phyloP scores from a whole-genome alignment of 2,888 invertebrate species.

The Amaurobius ferox region DNA sequence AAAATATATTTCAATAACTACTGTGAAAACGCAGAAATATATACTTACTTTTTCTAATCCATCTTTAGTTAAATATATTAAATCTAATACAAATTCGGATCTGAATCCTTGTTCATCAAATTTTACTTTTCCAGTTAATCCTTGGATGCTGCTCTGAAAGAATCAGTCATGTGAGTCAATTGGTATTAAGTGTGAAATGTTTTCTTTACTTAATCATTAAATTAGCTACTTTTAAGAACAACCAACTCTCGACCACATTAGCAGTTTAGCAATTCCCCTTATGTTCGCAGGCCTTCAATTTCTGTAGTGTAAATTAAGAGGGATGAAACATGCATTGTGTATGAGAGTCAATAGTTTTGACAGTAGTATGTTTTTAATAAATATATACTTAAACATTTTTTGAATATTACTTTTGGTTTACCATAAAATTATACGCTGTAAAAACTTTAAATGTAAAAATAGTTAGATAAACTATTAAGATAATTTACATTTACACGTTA shows the following conservation, averaged over 20 bases:
- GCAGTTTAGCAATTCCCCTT: background rate
- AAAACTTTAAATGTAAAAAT: no score
- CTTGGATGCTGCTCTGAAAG: slow-evolving; percentile 90
- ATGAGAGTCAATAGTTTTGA: no score
- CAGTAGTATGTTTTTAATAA: no score
- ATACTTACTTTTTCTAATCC: slow-evolving; percentile 79
- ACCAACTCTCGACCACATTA: slow-evolving; percentile 27
- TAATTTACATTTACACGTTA: no score
- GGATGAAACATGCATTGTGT: no score
- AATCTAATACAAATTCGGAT: slow-evolving; percentile 92
- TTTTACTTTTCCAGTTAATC: slow-evolving; percentile 92
- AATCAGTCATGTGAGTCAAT: slow-evolving; percentile 15
- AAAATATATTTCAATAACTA: no score
- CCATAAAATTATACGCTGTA: no score
- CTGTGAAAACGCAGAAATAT: background rate
- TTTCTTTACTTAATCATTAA: background rate
- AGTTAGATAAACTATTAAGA: no score
- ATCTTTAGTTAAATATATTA: slow-evolving; percentile 91
- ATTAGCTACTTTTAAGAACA: slow-evolving; percentile 12
- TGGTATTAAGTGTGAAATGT: background rate
- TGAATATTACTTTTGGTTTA: no score
- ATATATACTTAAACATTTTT: no score
- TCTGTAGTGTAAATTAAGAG: no score
- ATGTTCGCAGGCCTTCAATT: background rate
- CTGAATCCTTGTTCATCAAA: slow-evolving; percentile 93